Conservation (phyloP, 2,113 vertebrate species). For the Megaleporinus macrocephalus region DNA sequence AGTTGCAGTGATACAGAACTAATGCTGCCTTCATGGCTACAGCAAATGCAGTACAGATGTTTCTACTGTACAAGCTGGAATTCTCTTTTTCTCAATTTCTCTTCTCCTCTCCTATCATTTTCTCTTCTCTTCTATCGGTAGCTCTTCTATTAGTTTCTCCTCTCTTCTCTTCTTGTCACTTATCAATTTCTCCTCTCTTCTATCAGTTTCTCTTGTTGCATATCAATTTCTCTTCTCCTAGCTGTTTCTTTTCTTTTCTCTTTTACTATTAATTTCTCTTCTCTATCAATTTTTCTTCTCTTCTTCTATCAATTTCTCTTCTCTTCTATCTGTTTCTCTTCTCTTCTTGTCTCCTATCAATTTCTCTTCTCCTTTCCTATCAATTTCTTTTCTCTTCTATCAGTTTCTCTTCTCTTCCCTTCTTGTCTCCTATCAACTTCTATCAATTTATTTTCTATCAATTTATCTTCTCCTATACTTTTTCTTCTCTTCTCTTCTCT, state of each 20-base stretch:
- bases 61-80: constrained; percentile 36
- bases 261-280: too few relatives aligned
- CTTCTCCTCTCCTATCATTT: constrained; percentile 39
- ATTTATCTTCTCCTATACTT: constrained; percentile 21
- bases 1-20: constrained; percentile 36
- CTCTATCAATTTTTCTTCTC: neutral
- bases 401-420: neutral
- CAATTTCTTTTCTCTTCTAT: neutral
- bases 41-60: constrained; percentile 60
- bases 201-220: neutral
- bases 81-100: constrained; percentile 39
- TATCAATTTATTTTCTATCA: neutral
- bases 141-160: neutral
- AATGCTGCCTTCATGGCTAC: constrained; percentile 42
- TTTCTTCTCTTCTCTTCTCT: constrained; percentile 48
- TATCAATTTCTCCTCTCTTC: constrained; percentile 43
- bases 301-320: neutral
- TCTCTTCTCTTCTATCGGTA: constrained; percentile 31
- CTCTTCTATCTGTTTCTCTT: neutral
- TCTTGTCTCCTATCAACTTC: constrained; percentile 22
- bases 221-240: neutral
- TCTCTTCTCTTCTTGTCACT: neutral
- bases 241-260: neutral
- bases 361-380: neutral
- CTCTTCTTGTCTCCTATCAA: neutral